Conservation (phyloP, 2,797 vertebrate genomes). For the Bufotes viridis region DNA sequence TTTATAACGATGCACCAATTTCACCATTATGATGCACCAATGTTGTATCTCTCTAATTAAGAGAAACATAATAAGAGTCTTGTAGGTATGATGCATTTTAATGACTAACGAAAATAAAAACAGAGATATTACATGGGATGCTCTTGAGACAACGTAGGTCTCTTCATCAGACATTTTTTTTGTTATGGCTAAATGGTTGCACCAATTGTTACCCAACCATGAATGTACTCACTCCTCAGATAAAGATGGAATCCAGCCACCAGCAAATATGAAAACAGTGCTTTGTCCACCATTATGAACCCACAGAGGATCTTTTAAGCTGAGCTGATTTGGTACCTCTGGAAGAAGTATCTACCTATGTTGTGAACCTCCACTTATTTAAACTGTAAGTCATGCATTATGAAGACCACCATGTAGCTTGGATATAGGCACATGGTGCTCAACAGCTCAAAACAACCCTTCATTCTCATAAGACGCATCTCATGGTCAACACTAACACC, state of each 20-base stretch:
- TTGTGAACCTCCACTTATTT: neutral
- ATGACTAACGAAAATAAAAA: too few species aligned
- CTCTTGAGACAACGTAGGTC: too few species aligned
- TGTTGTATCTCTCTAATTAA: too few species aligned
- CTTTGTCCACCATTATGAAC: constrained; percentile 1
- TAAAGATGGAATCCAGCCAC: constrained; percentile 27
- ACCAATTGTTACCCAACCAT: neutral
- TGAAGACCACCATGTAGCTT: neutral
- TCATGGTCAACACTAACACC: neutral
- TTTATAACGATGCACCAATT: too few species aligned
- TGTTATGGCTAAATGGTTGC: neutral
- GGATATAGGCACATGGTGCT: neutral
- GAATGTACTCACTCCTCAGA: constrained; percentile 23
- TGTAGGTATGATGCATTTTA: too few species aligned
- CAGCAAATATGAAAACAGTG: neutral
- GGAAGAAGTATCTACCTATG: neutral
- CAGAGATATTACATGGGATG: too few species aligned
- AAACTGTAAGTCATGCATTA: neutral
- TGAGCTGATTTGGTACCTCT: neutral
- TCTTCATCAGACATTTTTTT: too few species aligned
- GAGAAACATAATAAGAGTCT: too few species aligned
- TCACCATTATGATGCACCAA: too few species aligned
- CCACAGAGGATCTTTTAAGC: neutral
- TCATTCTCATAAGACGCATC: neutral
- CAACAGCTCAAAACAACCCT: neutral